Evolutionary conservation across 1,140 invertebrate species (phyloP).

Genomic region (Triops longicaudatus): DNA sequence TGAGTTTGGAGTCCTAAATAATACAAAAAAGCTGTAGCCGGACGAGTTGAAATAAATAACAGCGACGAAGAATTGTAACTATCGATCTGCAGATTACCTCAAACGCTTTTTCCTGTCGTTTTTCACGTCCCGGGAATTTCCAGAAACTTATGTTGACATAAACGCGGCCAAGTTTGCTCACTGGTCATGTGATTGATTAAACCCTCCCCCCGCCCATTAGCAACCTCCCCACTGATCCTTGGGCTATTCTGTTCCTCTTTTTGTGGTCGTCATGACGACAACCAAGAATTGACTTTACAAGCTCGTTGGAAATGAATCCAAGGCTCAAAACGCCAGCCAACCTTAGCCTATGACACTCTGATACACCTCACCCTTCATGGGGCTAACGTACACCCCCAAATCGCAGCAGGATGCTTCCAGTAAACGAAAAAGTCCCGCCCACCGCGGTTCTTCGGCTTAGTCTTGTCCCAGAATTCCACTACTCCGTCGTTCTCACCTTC

Average conservation of each 20-base stretch:
- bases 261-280: slow-evolving; percentile 11
- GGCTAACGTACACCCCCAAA: not conserved
- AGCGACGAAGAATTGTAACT: no score
- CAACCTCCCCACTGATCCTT: not conserved
- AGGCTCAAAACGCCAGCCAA: not conserved
- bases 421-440: not conserved
- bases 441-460: not conserved
- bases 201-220: not conserved
- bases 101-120: no score
- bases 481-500: not conserved
- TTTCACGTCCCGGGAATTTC: no score
- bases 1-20: no score
- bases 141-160: no score
- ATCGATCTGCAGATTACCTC: no score
- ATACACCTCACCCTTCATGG: not conserved
- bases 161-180: not conserved
- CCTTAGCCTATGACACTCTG: not conserved
- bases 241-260: not conserved
- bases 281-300: slow-evolving; percentile 8
- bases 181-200: not conserved
- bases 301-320: not conserved
- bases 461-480: not conserved
- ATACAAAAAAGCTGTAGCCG: no score
- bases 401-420: not conserved
- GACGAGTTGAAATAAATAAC: no score